These are phyloP conservation scores for Andrena marginata DNA, from an alignment of 2,888 invertebrate species.

Conservation along the genomic window DNA sequence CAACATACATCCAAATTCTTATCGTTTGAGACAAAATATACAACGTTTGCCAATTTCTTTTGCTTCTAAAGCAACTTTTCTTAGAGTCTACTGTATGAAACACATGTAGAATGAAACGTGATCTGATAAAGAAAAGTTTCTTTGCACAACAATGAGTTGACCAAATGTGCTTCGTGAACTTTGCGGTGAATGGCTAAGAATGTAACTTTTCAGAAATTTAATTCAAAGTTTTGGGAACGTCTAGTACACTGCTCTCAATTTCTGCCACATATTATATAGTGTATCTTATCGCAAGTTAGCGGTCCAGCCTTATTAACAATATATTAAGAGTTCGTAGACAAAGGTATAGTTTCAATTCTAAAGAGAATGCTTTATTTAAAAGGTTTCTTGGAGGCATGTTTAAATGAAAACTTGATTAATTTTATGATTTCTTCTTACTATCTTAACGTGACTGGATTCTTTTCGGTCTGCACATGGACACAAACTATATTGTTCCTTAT, in stretches of 20 bases:
- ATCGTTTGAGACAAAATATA: neutral
- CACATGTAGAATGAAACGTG: neutral
- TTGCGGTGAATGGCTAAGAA: conserved; percentile 44
- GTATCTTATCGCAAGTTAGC: conserved; percentile 30
- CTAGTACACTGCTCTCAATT: conserved; percentile 47
- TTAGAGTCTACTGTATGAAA: neutral
- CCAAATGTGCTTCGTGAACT: conserved; percentile 38
- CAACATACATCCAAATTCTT: neutral
- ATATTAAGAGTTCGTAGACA: conserved; percentile 39
- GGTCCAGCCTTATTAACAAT: conserved; percentile 48
- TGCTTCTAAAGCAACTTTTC: neutral
- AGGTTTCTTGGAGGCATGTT: conserved; percentile 35
- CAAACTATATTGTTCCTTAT: neutral
- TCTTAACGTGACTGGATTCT: conserved; percentile 14
- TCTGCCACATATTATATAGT: conserved; percentile 35
- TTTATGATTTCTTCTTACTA: conserved; percentile 24
- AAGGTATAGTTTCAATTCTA: conserved; percentile 29
- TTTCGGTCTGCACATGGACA: neutral
- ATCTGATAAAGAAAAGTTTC: conserved; percentile 30
- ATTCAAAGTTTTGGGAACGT: conserved; percentile 53
- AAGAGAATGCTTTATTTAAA: conserved; percentile 35
- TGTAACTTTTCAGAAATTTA: conserved; percentile 51
- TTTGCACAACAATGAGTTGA: conserved; percentile 13
- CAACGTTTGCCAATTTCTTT: neutral
- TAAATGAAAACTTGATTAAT: conserved; percentile 35